Percentiles rank a stretch among this genome's conserved stretches.
Evolutionary conservation across 2,888 invertebrate species (phyloP).

Genomic region (Galerucella calmariensis): DNA sequence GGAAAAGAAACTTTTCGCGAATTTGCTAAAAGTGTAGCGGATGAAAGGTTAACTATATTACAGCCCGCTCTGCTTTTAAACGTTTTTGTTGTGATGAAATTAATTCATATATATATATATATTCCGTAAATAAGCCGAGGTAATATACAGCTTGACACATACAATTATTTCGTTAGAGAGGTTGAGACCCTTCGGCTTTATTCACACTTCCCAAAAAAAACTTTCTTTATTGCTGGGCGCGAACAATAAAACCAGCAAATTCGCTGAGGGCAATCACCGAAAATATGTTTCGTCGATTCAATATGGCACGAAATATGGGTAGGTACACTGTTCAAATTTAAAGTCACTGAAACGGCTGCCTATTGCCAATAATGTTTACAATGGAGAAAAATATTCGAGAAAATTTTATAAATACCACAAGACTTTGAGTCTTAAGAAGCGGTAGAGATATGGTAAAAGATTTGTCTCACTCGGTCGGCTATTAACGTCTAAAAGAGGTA

Average conservation of each 20-base stretch:
- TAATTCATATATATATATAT: conserved; percentile 2
- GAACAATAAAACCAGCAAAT: neutral
- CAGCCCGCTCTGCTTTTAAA: conserved; percentile 1
- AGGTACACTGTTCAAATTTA: no score
- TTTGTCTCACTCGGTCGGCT: no score
- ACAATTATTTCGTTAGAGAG: neutral
- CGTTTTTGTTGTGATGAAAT: conserved; percentile 15
- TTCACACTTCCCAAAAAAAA: neutral
- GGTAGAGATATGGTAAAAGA: no score
- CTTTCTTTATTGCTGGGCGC: neutral
- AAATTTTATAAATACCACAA: no score
- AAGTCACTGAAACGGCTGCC: no score
- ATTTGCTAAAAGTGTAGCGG: conserved; percentile 16
- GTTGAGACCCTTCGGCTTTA: neutral
- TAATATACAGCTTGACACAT: conserved; percentile 3
- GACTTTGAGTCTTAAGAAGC: no score
- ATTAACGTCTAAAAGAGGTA: no score
- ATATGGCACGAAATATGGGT: neutral
- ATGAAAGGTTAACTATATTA: conserved; percentile 25
- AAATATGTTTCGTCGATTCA: neutral
- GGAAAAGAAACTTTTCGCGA: conserved; percentile 29
- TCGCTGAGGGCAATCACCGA: neutral
- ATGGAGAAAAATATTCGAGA: no score
- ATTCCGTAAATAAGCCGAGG: neutral
- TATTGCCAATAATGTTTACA: no score